A percentile compares a stretch with the other conserved stretches of the same genome.
These are phyloP conservation scores for Loripinus fragilis DNA, from an alignment of 2,888 invertebrate species.

Conservation along the genomic window DNA sequence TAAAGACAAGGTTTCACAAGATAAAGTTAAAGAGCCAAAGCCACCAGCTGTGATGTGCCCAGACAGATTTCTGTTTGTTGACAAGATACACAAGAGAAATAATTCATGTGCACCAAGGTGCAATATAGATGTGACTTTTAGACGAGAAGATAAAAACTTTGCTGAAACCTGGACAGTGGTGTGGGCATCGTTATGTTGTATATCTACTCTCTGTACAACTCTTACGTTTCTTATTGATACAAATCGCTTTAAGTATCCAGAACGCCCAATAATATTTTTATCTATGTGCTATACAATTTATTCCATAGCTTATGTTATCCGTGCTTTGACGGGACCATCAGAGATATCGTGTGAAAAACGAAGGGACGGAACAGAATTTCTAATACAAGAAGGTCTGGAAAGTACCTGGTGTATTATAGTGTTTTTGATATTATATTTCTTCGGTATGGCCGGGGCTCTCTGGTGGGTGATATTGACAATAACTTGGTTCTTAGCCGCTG, in stretches of 20 bases:
- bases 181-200: slow-evolving; percentile 90
- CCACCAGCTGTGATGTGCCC: slow-evolving; percentile 65
- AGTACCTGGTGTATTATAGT: slow-evolving; percentile 88
- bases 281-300: slow-evolving; percentile 83
- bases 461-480: slow-evolving; percentile 85
- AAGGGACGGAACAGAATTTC: slow-evolving; percentile 83
- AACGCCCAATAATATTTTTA: slow-evolving; percentile 84
- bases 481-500: slow-evolving; percentile 84
- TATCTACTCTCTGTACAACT: slow-evolving; percentile 83
- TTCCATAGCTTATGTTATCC: slow-evolving; percentile 83
- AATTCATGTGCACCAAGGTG: slow-evolving; percentile 84
- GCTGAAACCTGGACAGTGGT: slow-evolving; percentile 91
- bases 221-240: slow-evolving; percentile 83
- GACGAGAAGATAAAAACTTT: slow-evolving; percentile 88
- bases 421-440: slow-evolving; percentile 90
- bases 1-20: slow-evolving; percentile 33
- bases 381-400: slow-evolving; percentile 85
- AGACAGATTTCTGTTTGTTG: slow-evolving; percentile 78
- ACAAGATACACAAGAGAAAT: slow-evolving; percentile 70
- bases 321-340: slow-evolving; percentile 79
- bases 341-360: slow-evolving; percentile 86
- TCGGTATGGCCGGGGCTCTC: slow-evolving; percentile 91
- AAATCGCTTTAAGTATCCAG: slow-evolving; percentile 84
- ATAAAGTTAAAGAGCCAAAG: slow-evolving; percentile 26
- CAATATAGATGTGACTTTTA: slow-evolving; percentile 88